Conservation (phyloP, 2,113 vertebrate genomes). For the Phyllostomus hastatus region DNA sequence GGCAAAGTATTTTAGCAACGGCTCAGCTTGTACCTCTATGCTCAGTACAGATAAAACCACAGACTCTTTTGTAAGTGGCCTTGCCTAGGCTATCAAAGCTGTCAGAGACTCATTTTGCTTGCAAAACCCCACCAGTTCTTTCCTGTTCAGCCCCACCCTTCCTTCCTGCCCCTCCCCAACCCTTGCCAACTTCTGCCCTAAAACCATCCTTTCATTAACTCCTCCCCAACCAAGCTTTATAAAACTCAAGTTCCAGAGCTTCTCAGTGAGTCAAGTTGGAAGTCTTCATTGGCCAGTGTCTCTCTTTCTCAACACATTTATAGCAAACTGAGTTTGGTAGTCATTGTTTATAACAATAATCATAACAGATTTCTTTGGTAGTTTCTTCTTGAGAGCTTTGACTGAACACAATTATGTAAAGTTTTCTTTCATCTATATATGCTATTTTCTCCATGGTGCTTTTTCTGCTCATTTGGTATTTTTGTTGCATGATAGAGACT, state of each 20-base stretch:
- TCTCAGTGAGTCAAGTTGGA: not conserved
- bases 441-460: not conserved
- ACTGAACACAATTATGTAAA: not conserved
- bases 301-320: not conserved
- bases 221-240: not conserved
- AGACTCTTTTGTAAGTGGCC: not conserved
- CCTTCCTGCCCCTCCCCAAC: not conserved
- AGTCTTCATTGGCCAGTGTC: not conserved
- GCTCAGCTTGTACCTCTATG: not conserved
- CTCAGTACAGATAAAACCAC: conserved; percentile 32
- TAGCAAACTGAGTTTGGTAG: not conserved
- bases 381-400: not conserved
- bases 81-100: not conserved
- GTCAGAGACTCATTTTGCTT: not conserved
- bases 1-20: not conserved
- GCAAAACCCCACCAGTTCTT: not conserved
- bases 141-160: not conserved
- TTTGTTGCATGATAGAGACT: not conserved
- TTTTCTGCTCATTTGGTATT: not conserved
- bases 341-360: not conserved
- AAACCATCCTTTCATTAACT: not conserved
- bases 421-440: not conserved
- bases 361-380: not conserved
- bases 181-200: not conserved
- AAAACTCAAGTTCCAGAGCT: not conserved